Evolutionary conservation across 2,113 vertebrate species (phyloP).

Genomic region (Rhombomys opimus): DNA sequence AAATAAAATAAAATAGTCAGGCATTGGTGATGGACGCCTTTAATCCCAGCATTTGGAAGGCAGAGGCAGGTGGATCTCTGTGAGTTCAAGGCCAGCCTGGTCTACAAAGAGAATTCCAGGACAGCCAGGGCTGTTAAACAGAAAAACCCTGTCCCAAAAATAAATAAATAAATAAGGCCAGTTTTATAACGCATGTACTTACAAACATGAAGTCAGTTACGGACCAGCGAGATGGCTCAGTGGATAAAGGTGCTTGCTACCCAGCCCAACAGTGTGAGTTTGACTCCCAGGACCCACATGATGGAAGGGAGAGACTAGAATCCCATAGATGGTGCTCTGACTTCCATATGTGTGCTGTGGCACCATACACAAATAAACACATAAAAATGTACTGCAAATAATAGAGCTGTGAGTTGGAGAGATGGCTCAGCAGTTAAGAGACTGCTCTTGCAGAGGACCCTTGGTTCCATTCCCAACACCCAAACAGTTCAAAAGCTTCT

Average conservation of each 20-base stretch:
- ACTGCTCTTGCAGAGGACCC: not conserved
- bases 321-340: not conserved
- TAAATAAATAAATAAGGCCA: not conserved
- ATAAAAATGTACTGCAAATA: not conserved
- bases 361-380: not conserved
- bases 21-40: not conserved
- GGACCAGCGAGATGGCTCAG: not conserved
- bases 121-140: not conserved
- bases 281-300: not conserved
- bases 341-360: not conserved
- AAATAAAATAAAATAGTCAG: not conserved
- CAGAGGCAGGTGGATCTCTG: not conserved
- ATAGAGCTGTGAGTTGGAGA: not conserved
- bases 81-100: not conserved
- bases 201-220: not conserved
- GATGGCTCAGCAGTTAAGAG: not conserved
- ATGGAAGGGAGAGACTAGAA: not conserved
- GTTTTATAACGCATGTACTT: not conserved
- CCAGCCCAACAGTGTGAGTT: not conserved
- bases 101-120: not conserved
- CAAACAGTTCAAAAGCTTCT: not conserved
- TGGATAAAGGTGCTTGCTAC: not conserved
- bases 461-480: not conserved
- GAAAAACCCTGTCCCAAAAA: not conserved
- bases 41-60: not conserved